Evolutionary conservation across 2,888 invertebrate genomes (phyloP).

Genomic region (Pseudococcus viburni): DNA sequence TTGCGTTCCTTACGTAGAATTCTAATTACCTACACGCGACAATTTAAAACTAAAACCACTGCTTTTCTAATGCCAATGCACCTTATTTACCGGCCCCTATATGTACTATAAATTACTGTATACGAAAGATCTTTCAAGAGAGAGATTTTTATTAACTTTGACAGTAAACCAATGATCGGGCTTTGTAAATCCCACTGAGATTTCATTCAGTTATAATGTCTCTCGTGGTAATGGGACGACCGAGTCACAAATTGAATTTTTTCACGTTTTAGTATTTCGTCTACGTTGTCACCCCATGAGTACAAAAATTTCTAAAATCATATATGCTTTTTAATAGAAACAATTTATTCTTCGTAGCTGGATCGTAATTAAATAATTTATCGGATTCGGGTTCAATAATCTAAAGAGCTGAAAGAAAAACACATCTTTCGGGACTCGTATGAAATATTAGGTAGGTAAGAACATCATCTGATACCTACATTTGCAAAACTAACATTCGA

Average conservation of each 20-base stretch:
- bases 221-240: background rate
- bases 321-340: slow-evolving; percentile 16
- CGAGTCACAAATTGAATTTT: slow-evolving; percentile 1
- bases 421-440: too few species aligned
- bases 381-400: background rate
- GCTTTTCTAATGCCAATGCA: too few species aligned
- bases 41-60: too few species aligned
- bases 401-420: background rate
- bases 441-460: too few species aligned
- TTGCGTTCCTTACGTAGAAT: too few species aligned
- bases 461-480: too few species aligned
- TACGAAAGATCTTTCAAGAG: too few species aligned
- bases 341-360: background rate
- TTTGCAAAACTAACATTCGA: too few species aligned
- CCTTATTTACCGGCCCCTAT: too few species aligned
- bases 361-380: background rate
- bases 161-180: background rate
- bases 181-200: background rate
- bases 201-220: slow-evolving; percentile 14
- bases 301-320: slow-evolving; percentile 6
- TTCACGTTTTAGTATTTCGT: background rate
- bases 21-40: too few species aligned
- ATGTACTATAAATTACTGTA: too few species aligned
- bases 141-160: background rate
- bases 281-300: slow-evolving; percentile 8